A percentile compares a stretch with the other conserved stretches of the same genome.
Conservation (phyloP, 2,113 vertebrate genomes). For the Grallaria varia region DNA sequence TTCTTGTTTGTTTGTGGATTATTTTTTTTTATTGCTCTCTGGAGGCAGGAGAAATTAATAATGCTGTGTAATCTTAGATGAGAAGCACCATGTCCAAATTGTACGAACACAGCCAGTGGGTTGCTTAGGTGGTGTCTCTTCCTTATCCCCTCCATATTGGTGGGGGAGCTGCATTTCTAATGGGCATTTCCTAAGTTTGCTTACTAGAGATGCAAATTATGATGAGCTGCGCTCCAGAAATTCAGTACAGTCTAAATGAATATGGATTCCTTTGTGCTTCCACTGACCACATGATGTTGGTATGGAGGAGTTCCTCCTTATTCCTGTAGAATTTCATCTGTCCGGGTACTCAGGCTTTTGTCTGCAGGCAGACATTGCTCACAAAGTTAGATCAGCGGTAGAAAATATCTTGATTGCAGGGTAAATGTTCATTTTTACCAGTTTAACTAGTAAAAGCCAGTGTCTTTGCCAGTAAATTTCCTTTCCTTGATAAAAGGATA, state of each 20-base stretch:
- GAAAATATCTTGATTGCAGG: background rate
- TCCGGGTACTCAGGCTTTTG: background rate
- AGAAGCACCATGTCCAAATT: background rate
- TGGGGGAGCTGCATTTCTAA: background rate
- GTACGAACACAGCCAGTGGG: background rate
- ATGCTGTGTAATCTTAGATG: background rate
- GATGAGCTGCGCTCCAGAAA: background rate
- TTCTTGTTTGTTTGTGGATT: background rate
- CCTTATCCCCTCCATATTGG: background rate
- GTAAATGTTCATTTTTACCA: background rate
- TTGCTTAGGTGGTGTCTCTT: background rate
- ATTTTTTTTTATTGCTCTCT: background rate
- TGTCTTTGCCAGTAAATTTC: background rate
- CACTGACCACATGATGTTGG: background rate
- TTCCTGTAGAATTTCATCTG: background rate
- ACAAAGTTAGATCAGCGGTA: background rate
- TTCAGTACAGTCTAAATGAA: background rate
- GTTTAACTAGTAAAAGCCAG: background rate
- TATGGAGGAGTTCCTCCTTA: background rate
- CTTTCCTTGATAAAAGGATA: background rate
- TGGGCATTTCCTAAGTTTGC: background rate
- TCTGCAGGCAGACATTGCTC: background rate
- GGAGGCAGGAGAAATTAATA: background rate
- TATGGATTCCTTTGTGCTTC: background rate
- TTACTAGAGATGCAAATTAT: background rate